phyloP scores from a whole-genome alignment of 2,888 invertebrate genomes.

The Conistra vaccinii region DNA sequence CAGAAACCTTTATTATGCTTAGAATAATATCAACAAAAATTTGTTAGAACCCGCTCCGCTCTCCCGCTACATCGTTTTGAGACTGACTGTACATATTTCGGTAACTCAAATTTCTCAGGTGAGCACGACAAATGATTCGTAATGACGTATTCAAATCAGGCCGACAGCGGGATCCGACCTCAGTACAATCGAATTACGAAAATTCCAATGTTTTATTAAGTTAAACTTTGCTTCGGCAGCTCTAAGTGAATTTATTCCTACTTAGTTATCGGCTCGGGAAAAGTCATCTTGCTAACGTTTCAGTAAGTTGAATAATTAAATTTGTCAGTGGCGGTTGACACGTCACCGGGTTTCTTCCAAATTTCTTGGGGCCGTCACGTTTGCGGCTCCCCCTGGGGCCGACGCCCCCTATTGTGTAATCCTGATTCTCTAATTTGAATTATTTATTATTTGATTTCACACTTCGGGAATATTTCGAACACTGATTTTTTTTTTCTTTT shows the following conservation, averaged over 20 bases:
- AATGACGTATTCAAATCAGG: conserved; percentile 89
- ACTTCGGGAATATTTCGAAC: conserved; percentile 76
- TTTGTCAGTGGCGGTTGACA: conserved; percentile 90
- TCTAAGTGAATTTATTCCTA: conserved; percentile 90
- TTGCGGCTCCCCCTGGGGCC: conserved; percentile 74
- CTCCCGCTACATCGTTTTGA: background rate
- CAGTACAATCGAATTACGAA: conserved; percentile 87
- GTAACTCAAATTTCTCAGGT: conserved; percentile 63
- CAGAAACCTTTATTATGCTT: background rate
- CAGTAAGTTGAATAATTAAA: conserved; percentile 90
- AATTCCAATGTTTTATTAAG: conserved; percentile 90
- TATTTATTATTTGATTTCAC: conserved; percentile 89
- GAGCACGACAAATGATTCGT: conserved; percentile 80
- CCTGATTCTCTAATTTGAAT: conserved; percentile 88
- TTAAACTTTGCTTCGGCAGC: conserved; percentile 89
- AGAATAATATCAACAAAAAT: background rate
- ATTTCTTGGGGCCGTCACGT: conserved; percentile 87
- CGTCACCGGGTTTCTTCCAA: conserved; percentile 87
- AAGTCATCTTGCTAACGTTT: conserved; percentile 90
- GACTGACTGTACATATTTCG: conserved; percentile 37
- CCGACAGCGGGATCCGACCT: conserved; percentile 82
- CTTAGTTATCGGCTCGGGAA: conserved; percentile 89
- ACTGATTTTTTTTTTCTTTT: conserved; percentile 60
- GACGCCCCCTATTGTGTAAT: conserved; percentile 83
- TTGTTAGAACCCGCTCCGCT: background rate